Evolutionary conservation across 2,888 invertebrate genomes (phyloP), one percentile per base, ranked within the genome.

Genomic region (Palloptera scutellata): DNA sequence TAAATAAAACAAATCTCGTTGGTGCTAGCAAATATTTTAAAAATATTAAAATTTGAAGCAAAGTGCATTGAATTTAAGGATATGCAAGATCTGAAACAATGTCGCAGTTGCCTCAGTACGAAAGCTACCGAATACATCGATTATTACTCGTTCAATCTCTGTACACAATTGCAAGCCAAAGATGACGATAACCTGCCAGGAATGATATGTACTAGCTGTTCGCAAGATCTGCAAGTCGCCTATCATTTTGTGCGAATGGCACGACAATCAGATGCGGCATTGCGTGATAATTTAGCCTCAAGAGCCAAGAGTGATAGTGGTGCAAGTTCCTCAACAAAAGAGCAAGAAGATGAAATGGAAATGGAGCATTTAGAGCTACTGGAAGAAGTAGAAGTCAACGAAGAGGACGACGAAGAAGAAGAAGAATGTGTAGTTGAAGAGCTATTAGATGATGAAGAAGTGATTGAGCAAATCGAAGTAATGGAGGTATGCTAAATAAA

Each of bases 71-170:
- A 57, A 51, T 71, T 72, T 70, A 70, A 66, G 42, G 42, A 48
- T n/a, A 30, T 30, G 30, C 6, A 2, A 30, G 30, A 30, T 2
- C 30, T 4, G 67, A 55, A 71, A 58, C 66, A 69, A 42, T 76
- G 74, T 67, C 72, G 75, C 17, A 58, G 71, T 6, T 75, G 75
- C 40, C 64, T 74, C 2, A 72, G 65, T 43, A 70, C 70, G 3
- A 73, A 66, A 40, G 68, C 70, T 9, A 17, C 66, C 3, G 70
- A 74, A 41, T 75, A 73, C 43, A 70, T 76, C 9, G 69, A 72
- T 54, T 64, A 75, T 68, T 70, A 73, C 9, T 69, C 72, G 3
- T 75, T 75, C 43, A 72, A 69, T 30, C 62, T 68, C 11, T 75
- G 75, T 58, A 76, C 75, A 1, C 71, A 69, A 8, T 65, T 76